These are phyloP conservation scores for Lethrus apterus DNA, from an alignment of 1,140 invertebrate genomes.

Conservation along the genomic window DNA sequence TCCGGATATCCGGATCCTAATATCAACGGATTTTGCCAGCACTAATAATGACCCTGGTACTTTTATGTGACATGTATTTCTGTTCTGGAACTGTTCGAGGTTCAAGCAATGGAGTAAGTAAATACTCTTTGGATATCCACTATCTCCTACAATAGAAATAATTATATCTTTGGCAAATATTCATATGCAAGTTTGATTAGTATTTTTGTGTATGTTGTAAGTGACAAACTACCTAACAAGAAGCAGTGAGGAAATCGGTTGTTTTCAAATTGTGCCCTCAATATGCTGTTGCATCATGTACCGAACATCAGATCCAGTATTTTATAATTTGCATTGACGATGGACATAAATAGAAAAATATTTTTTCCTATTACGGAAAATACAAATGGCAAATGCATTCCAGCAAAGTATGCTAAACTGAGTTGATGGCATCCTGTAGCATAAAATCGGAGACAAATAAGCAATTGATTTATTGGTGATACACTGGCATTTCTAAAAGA, in stretches of 20 bases:
- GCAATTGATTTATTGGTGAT: too few species aligned
- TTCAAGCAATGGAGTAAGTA: conserved; percentile 27
- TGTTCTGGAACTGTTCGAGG: conserved; percentile 22
- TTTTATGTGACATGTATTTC: conserved; percentile 32
- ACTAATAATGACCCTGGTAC: conserved; percentile 30
- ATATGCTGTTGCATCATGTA: not conserved
- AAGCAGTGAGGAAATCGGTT: too few species aligned
- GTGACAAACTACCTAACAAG: too few species aligned
- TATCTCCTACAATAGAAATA: conserved; percentile 7
- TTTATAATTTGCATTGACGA: not conserved
- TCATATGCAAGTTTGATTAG: too few species aligned
- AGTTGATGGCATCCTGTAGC: not conserved
- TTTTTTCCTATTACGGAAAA: not conserved
- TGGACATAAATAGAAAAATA: conserved; percentile 6
- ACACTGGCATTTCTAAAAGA: too few species aligned
- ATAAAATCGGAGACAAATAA: too few species aligned
- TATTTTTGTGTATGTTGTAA: too few species aligned
- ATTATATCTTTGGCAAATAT: too few species aligned
- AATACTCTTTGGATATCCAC: conserved; percentile 17
- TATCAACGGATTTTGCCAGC: too few species aligned
- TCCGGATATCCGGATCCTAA: too few species aligned
- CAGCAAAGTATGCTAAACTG: not conserved
- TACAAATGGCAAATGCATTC: not conserved
- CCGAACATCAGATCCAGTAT: not conserved
- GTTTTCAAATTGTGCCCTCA: conserved; percentile 22